Conservation (phyloP, 2,888 invertebrate species). For the Ormyrus thymus region DNA sequence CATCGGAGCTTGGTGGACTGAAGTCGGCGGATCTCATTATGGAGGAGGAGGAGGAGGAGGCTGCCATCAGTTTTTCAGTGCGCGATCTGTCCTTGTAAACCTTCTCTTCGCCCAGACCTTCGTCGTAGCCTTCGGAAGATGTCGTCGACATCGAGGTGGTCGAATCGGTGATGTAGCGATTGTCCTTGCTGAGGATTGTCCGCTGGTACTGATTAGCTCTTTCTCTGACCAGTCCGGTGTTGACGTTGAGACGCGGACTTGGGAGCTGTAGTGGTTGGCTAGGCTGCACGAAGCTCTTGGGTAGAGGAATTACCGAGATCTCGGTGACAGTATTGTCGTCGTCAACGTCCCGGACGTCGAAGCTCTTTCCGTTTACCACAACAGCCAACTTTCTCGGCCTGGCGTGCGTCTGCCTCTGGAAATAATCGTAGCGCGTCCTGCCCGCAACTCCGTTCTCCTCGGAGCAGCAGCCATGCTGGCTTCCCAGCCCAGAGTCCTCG, state of each 20-base stretch:
- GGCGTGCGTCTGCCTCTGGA: conserved; percentile 61
- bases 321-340: conserved; percentile 81
- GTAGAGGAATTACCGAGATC: conserved; percentile 80
- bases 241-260: neutral
- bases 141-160: conserved; percentile 73
- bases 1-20: conserved; percentile 76
- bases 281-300: conserved; percentile 36
- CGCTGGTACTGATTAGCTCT: conserved; percentile 76
- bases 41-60: conserved; percentile 22
- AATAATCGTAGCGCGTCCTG: conserved; percentile 61
- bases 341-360: conserved; percentile 84
- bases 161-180: conserved; percentile 68
- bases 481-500: conserved; percentile 81
- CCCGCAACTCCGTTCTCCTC: conserved; percentile 67
- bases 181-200: conserved; percentile 68
- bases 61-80: conserved; percentile 72
- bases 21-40: conserved; percentile 67
- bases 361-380: conserved; percentile 84
- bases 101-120: conserved; percentile 82
- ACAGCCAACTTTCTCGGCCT: conserved; percentile 84
- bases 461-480: conserved; percentile 68
- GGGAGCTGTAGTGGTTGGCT: conserved; percentile 70
- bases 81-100: conserved; percentile 82
- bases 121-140: conserved; percentile 75
- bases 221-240: conserved; percentile 76